Evolutionary conservation across 1,140 invertebrate species (phyloP), one percentile per base, ranked within the genome.

Genomic region (Drosophila lacteicornis): DNA sequence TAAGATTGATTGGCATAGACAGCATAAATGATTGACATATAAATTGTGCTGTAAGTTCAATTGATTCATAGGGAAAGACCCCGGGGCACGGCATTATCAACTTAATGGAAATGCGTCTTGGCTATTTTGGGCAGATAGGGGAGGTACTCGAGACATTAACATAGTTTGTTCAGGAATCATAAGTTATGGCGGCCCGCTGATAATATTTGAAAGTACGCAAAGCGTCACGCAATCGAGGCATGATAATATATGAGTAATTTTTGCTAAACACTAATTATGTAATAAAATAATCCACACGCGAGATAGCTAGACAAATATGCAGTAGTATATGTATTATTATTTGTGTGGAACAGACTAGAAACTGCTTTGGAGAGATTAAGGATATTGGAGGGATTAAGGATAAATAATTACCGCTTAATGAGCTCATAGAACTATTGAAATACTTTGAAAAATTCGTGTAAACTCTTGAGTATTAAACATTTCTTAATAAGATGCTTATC

Each of bases 1-100:
- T 7, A 27, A 55, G 75, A 78, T 75, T 76, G 74, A 76, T 79
- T 58, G 76, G 59, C 58, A 69, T 22, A 61, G 30, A 59, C 46
- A 66, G 47, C 61, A 36, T 46, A 33, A 46, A 43, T 77, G 57
- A 77, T 78, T 60, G 75, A 27, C 75, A 49, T 15, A 12, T 60
- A 61, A 60, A 55, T 50, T 46, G 50, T 13, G 55, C 22, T 51
- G 46, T 42, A 53, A 66, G 30, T 17, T 19, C 12, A 27, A 45
- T 51, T 68, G 49, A 68, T 55, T 68, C 25, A 60, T 3, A 38
- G n/a, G 63, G 25, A 70, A 47, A 56, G 47, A 43, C 55, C 75
- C 56, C 56, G 15, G 49, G 47, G 56, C 65, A 51, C 42, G 19
- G 4, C 46, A 43, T 19, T 73, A 60, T 70, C 56, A 49, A 33